Evolutionary conservation across 2,113 vertebrate genomes (phyloP).

Genomic region (Tringa solitaria): DNA sequence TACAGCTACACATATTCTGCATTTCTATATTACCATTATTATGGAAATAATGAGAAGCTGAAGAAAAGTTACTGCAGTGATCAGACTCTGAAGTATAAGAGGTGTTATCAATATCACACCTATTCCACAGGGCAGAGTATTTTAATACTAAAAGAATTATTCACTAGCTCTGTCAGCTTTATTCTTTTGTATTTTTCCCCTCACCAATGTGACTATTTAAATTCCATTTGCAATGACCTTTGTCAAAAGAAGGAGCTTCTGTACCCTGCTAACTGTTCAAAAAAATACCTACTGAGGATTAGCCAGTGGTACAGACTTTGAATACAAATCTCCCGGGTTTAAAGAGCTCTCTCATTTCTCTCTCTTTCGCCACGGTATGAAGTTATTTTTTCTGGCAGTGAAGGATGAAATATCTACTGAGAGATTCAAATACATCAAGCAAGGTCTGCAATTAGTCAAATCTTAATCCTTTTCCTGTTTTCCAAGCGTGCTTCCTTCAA

Average conservation of each 20-base stretch:
- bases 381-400: not conserved
- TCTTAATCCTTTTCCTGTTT: not conserved
- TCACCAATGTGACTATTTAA: not conserved
- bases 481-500: not conserved
- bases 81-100: not conserved
- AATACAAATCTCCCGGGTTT: not conserved
- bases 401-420: not conserved
- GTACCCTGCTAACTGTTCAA: not conserved
- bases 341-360: not conserved
- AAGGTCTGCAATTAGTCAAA: not conserved
- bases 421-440: not conserved
- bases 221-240: constrained; percentile 13
- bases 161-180: not conserved
- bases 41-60: not conserved
- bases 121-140: not conserved
- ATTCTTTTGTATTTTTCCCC: not conserved
- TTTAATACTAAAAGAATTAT: not conserved
- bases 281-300: not conserved
- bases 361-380: not conserved
- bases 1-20: not conserved
- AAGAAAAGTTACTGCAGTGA: not conserved
- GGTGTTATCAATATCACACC: not conserved
- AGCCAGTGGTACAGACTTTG: not conserved
- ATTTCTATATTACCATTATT: not conserved
- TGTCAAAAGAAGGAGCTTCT: not conserved